Evolutionary conservation across 2,888 invertebrate genomes (phyloP), one percentile per base, ranked within the genome.

Genomic region (Alviniconcha strummeri): DNA sequence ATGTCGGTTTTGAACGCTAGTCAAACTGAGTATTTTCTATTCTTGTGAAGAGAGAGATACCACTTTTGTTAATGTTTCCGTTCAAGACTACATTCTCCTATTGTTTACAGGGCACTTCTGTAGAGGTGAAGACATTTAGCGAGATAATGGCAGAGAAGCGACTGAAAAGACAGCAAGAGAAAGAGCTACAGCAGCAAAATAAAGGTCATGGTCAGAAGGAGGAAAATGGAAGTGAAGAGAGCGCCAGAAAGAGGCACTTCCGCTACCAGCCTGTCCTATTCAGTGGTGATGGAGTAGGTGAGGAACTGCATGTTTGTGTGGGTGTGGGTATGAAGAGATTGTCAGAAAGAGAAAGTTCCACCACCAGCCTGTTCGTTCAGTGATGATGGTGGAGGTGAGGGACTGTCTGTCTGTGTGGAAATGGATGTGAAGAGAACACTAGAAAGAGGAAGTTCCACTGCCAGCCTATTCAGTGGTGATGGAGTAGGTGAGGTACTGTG

Each of bases 101-200:
- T 76, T 54, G 7, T 52, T 56, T 74, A n/a, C 56, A 84, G 71
- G 64, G 74, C 52, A 52, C 64, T 17, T 80, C 81, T 72, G 85
- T 87, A 11, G 75, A 67, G 11, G 86, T 89, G 54, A 91, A 91
- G 82, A 90, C 90, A 13, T 91, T 91, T 87, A 89, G 89, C 11
- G 89, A 91, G 84, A 91, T 91, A 77, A 91, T 91, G 91, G 90
- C 89, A 17, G 91, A 91, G 85, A 91, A 91, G 77, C 80, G 87
- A 56, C 83, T 82, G 55, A 77, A 85, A 55, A 84, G 84, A 60
- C 82, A 84, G 71, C 56, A 83, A 52, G 83, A 86, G 52, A 83
- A 86, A 57, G 84, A 87, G 56, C 36, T 36, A 36, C 36, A 36
- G 36, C 86, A 86, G 2, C 78, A 78, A 8, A 78, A 78, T 19